Evolutionary conservation across 1,140 invertebrate genomes (phyloP), one percentile per base, ranked within the genome.

Genomic region (Diabrotica undecimpunctata): DNA sequence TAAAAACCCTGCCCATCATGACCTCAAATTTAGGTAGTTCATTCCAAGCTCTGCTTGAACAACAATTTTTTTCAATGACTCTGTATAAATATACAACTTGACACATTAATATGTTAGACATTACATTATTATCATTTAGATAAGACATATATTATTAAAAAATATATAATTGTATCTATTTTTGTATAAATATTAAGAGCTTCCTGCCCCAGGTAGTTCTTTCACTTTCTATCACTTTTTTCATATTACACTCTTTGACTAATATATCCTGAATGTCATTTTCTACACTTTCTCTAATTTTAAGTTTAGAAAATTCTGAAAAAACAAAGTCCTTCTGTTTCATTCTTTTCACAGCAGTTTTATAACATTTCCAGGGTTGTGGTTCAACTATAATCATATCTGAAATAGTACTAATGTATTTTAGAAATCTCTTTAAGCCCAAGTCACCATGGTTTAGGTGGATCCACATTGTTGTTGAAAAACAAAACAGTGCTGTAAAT

Each of bases 381-480:
- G 91, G 90, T 78, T 94, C 92, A 62, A 94, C 81, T 2, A 93
- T 81, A 7, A 93, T 74, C 46, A 85, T 79, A 50, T 84, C 79
- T 1, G 85, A 76, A 8, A 83, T 64, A 13, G 74, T 64, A 55
- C 83, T 84, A 5, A 90, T 76, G 13, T 81, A 81, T 11, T 79
- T 66, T 8, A 92, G 77, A 78, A 90, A 89, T 6, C 77, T 61
- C 57, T 79, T 72, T 11, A 93, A 75, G 1, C 88, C 90, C 5
- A 79, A 75, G 81, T 94, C 92, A 10, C 91, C 90, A 78, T 89
- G 80, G 77, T 93, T 93, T 35, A 94, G 73, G 78, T 94, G 92
- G 69, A 94, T 90, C 92, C 92, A 94, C 90, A 94, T 92, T 11
- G 90, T 91, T 10, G 92, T 84, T 12, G 91, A 92, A 78, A 93